Percentiles rank a stretch among this genome's conserved stretches.
phyloP scores from a whole-genome alignment of 2,888 invertebrate species.

The Drosophila paracracens region DNA sequence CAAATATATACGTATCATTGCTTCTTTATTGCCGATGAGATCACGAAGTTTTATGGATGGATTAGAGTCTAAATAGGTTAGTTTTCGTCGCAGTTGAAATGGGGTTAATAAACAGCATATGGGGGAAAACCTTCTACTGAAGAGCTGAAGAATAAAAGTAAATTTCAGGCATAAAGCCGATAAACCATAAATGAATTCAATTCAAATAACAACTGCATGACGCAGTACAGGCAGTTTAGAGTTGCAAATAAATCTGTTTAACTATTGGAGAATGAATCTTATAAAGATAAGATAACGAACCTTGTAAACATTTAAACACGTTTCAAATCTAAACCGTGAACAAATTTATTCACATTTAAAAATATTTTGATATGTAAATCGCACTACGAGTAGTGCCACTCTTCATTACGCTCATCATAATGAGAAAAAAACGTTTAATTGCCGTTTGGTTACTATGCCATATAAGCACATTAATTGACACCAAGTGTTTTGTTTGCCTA shows the following conservation, averaged over 20 bases:
- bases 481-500: slow-evolving; percentile 41
- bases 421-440: slow-evolving; percentile 24
- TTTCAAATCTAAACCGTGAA: slow-evolving; percentile 2
- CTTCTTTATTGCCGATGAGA: slow-evolving; percentile 1
- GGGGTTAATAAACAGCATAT: not conserved
- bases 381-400: not conserved
- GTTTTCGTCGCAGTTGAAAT: not conserved
- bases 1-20: not conserved
- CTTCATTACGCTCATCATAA: not conserved
- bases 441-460: slow-evolving; percentile 31
- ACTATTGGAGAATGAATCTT: not conserved
- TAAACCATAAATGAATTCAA: not conserved
- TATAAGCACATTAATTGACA: slow-evolving; percentile 58
- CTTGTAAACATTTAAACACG: not conserved
- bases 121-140: not conserved
- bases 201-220: not conserved
- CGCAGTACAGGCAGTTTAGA: not conserved
- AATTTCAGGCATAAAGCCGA: not conserved
- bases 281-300: not conserved
- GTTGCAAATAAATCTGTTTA: not conserved
- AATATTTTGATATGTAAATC: slow-evolving; percentile 4
- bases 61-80: not conserved
- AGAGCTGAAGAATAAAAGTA: not conserved
- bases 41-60: not conserved
- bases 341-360: not conserved